A percentile compares a stretch with the other conserved stretches of the same genome.
phyloP scores from a whole-genome alignment of 1,140 invertebrate species.

The Phenacoccus solenopsis region DNA sequence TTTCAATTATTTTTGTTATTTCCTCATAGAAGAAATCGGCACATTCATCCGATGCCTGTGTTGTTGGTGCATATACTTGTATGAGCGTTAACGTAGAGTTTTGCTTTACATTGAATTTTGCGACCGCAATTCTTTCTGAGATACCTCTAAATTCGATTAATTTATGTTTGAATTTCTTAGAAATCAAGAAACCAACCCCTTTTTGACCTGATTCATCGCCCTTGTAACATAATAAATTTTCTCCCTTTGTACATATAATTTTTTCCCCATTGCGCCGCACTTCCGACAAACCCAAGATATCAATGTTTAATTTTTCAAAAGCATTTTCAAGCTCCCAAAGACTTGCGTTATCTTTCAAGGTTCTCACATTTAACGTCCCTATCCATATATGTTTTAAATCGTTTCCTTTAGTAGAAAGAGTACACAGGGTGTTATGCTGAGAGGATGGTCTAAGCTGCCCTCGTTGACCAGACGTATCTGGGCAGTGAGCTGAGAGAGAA shows the following conservation, averaged over 20 bases:
- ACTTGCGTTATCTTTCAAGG: not conserved
- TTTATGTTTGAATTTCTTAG: not conserved
- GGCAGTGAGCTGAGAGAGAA: no score
- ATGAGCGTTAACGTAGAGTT: not conserved
- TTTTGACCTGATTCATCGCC: not conserved
- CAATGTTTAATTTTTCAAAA: not conserved
- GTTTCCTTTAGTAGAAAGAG: no score
- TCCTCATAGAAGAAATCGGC: not conserved
- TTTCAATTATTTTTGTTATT: not conserved
- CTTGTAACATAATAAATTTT: not conserved
- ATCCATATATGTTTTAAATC: no score
- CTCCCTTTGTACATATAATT: not conserved
- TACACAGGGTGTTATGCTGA: no score
- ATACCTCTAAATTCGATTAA: not conserved
- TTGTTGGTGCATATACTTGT: slow-evolving; percentile 19
- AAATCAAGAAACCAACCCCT: not conserved
- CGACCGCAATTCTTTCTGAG: not conserved
- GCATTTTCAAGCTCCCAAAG: not conserved
- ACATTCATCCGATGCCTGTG: not conserved
- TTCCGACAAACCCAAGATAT: slow-evolving; percentile 5
- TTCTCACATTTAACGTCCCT: not conserved
- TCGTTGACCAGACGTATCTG: no score
- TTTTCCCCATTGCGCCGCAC: not conserved
- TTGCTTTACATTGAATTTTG: not conserved
- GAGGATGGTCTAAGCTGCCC: no score